phyloP scores from a whole-genome alignment of 2,113 vertebrate species.

The Chaetops frenatus region DNA sequence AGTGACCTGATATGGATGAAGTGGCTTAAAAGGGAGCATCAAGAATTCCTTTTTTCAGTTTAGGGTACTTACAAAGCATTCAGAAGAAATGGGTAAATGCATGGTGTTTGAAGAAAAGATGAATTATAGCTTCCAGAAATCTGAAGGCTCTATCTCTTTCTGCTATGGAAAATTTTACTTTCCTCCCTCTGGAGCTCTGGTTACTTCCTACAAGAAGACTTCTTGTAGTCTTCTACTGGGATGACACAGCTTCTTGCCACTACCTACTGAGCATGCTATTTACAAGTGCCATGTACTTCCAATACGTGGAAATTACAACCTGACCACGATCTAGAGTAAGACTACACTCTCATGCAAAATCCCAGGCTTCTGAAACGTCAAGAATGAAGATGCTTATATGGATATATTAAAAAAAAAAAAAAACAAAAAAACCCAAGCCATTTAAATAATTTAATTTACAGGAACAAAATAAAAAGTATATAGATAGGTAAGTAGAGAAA shows the following conservation, averaged over 20 bases:
- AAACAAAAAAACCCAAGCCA: background rate
- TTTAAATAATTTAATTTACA: background rate
- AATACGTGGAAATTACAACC: background rate
- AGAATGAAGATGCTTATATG: background rate
- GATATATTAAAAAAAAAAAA: no score
- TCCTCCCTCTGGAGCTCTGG: background rate
- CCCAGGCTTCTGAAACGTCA: background rate
- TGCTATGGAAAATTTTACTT: background rate
- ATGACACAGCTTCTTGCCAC: fast-evolving
- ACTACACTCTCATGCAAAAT: background rate
- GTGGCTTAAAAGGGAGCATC: background rate
- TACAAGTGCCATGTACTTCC: background rate
- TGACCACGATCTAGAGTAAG: background rate
- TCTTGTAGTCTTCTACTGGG: background rate
- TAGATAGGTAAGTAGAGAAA: background rate
- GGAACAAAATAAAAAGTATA: background rate
- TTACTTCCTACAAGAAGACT: background rate
- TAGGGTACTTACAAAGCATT: background rate
- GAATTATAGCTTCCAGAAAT: background rate
- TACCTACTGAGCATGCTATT: background rate
- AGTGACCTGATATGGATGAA: background rate
- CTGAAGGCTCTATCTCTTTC: background rate
- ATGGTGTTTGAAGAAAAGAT: background rate
- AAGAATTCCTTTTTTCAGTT: background rate
- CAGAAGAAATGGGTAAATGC: background rate